These are phyloP conservation scores for Enoplosus armatus DNA, from an alignment of 2,797 vertebrate genomes.

Conservation along the genomic window DNA sequence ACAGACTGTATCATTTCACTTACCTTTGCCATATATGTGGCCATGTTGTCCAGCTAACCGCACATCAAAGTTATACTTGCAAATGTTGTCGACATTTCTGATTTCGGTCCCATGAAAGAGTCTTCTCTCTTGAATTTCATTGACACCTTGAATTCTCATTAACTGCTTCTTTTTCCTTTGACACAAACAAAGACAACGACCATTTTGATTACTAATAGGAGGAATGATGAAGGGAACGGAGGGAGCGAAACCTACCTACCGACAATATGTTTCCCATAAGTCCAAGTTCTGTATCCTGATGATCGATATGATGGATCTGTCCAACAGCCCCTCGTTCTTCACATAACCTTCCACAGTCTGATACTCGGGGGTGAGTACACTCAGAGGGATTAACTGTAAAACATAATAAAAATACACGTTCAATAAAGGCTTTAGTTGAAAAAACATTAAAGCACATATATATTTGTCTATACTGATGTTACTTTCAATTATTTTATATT, in stretches of 20 bases:
- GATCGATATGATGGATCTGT: constrained; percentile 81
- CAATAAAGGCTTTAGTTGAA: not conserved
- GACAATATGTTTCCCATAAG: constrained; percentile 91
- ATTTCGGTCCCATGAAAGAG: constrained; percentile 91
- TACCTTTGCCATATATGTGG: constrained; percentile 87
- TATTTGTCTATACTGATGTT: too few species aligned
- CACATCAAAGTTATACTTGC: constrained; percentile 92
- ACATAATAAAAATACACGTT: not conserved
- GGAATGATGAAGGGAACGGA: fast-evolving
- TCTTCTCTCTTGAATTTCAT: constrained; percentile 85
- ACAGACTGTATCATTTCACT: not conserved
- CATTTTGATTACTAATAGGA: not conserved
- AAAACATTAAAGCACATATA: not conserved
- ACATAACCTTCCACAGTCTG: constrained; percentile 82
- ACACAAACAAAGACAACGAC: not conserved
- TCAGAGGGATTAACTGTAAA: constrained; percentile 86
- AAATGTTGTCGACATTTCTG: constrained; percentile 88
- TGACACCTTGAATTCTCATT: constrained; percentile 85
- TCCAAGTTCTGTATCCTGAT: constrained; percentile 92
- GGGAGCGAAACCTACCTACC: constrained; percentile 73
- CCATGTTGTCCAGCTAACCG: constrained; percentile 82
- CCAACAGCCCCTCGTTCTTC: constrained; percentile 82
- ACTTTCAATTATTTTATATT: too few species aligned
- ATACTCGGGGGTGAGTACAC: constrained; percentile 85
- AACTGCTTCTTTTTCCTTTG: constrained; percentile 90